Conservation (phyloP, 2,113 vertebrate genomes). For the Propithecus coquereli region DNA sequence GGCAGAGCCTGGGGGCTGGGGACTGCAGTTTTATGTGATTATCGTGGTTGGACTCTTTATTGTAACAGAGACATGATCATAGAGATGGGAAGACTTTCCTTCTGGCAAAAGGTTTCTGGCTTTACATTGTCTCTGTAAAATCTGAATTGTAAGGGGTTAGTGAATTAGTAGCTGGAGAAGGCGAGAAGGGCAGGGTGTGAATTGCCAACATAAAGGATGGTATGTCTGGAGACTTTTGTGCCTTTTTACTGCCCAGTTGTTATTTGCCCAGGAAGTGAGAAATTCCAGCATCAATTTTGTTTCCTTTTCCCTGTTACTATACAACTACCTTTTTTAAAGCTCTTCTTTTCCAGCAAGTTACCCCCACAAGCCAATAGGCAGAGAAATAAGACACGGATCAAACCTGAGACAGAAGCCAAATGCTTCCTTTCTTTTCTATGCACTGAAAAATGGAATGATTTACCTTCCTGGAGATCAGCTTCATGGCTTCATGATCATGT, state of each 20-base stretch:
- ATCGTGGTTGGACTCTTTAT: background rate
- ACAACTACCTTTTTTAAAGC: background rate
- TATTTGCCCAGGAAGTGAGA: background rate
- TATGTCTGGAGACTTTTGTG: background rate
- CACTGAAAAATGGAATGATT: slow-evolving; percentile 27
- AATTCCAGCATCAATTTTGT: background rate
- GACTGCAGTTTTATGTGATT: background rate
- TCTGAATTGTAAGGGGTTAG: background rate
- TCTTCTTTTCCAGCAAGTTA: slow-evolving; percentile 22
- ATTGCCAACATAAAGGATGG: background rate
- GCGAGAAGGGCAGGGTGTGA: background rate
- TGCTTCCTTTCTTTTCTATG: background rate
- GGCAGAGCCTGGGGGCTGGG: no score
- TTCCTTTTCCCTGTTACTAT: background rate
- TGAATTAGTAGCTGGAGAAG: background rate
- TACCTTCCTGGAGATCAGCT: background rate
- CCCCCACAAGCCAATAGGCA: background rate
- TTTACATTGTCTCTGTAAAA: background rate
- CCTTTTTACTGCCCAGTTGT: background rate
- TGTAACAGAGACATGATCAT: background rate
- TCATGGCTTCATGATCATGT: background rate
- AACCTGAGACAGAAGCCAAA: slow-evolving; percentile 1
- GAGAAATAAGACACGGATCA: slow-evolving; percentile 15
- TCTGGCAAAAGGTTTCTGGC: background rate
- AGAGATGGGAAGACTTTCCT: background rate